Percentiles rank a stretch among this genome's conserved stretches.
Conservation (phyloP, 2,888 invertebrate species). For the Amorpha juglandis region DNA sequence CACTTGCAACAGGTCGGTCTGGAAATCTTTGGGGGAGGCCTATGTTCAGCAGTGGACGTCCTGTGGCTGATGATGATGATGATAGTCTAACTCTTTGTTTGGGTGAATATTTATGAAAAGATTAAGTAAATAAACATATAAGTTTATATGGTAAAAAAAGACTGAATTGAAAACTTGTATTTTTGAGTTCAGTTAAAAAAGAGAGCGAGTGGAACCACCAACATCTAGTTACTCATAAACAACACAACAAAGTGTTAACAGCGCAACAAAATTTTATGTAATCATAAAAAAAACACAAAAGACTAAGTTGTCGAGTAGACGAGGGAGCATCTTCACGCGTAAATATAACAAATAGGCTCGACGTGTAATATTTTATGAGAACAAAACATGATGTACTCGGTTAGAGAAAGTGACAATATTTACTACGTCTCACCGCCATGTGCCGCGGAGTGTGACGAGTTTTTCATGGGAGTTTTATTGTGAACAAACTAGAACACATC, state of each 20-base stretch:
- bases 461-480: constrained; percentile 13
- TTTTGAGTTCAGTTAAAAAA: too few species aligned
- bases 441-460: background rate
- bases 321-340: constrained; percentile 2
- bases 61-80: too few species aligned
- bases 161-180: too few species aligned
- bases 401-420: background rate
- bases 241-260: constrained; percentile 1
- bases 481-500: background rate
- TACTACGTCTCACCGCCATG: background rate
- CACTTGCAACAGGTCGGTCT: too few species aligned
- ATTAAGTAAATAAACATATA: too few species aligned
- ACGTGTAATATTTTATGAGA: constrained; percentile 23
- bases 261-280: constrained; percentile 2
- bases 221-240: background rate
- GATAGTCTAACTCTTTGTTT: too few species aligned
- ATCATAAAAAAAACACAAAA: constrained; percentile 14
- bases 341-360: constrained; percentile 17
- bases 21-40: too few species aligned
- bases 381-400: background rate
- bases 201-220: background rate
- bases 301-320: background rate
- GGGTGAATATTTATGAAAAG: too few species aligned
- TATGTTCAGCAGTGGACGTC: too few species aligned
- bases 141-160: too few species aligned